Evolutionary conservation across 2,888 invertebrate genomes (phyloP).

Genomic region (Tuta absoluta): DNA sequence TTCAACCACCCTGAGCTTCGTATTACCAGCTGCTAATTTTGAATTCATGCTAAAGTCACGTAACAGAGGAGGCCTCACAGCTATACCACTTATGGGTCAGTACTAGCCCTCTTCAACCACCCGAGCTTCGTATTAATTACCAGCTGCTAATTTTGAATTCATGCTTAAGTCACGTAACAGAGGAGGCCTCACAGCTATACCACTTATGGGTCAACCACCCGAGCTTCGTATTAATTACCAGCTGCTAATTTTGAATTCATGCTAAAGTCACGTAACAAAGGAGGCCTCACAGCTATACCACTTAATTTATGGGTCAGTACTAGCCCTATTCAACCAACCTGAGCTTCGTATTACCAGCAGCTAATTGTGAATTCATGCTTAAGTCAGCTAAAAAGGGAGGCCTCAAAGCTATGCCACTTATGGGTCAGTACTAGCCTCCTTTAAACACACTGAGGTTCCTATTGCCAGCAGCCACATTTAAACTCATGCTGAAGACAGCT

Average conservation of each 20-base stretch:
- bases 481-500: no score
- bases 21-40: constrained; percentile 81
- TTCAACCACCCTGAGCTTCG: constrained; percentile 84
- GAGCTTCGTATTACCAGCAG: constrained; percentile 84
- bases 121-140: no score
- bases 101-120: neutral
- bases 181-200: no score
- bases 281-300: constrained; percentile 82
- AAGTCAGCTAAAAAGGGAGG: constrained; percentile 81
- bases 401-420: constrained; percentile 82
- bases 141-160: no score
- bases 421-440: constrained; percentile 58
- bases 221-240: constrained; percentile 84
- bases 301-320: constrained; percentile 76
- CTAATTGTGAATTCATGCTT: constrained; percentile 80
- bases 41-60: constrained; percentile 80
- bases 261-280: constrained; percentile 80
- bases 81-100: constrained; percentile 81
- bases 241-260: constrained; percentile 81
- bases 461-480: no score
- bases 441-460: no score
- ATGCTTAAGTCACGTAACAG: no score
- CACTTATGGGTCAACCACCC: constrained; percentile 83
- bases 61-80: constrained; percentile 82
- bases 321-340: constrained; percentile 83